A percentile compares a stretch with the other conserved stretches of the same genome.
Evolutionary conservation across 2,113 vertebrate species (phyloP).

Genomic region (Benitochromis conjunctus): DNA sequence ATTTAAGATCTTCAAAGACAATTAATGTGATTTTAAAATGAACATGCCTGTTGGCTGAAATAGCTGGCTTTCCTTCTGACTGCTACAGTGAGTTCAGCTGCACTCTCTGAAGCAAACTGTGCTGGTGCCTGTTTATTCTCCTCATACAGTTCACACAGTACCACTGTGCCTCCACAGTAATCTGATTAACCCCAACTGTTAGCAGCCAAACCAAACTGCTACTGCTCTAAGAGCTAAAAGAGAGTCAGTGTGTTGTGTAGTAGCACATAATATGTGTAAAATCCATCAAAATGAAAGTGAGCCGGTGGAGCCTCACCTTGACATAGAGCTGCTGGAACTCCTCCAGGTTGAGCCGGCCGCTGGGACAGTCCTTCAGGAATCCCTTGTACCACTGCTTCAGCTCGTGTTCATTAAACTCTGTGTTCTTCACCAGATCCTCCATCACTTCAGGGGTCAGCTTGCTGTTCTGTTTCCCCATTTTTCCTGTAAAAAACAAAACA

Average conservation of each 20-base stretch:
- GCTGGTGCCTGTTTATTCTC: neutral
- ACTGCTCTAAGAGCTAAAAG: neutral
- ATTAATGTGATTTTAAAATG: neutral
- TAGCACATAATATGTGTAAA: neutral
- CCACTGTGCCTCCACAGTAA: neutral
- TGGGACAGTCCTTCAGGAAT: slow-evolving; percentile 80
- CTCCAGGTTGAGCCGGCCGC: slow-evolving; percentile 76
- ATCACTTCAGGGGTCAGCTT: slow-evolving; percentile 98
- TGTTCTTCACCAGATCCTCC: slow-evolving; percentile 98
- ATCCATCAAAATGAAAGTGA: neutral
- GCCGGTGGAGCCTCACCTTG: slow-evolving; percentile 77
- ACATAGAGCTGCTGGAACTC: slow-evolving; percentile 90
- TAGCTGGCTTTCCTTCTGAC: neutral
- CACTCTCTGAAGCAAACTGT: neutral
- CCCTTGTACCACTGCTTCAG: slow-evolving; percentile 82
- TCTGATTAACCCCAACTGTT: neutral
- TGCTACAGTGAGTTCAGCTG: neutral
- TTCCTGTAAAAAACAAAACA: slow-evolving; percentile 29
- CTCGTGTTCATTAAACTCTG: slow-evolving; percentile 80
- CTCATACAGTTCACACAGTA: neutral
- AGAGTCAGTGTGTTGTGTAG: neutral
- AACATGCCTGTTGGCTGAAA: rapidly evolving
- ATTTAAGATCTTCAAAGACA: neutral
- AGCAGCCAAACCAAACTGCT: neutral
- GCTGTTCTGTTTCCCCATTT: slow-evolving; percentile 99